Conservation (phyloP, 2,113 vertebrate species). For the Caranx melampygus region DNA sequence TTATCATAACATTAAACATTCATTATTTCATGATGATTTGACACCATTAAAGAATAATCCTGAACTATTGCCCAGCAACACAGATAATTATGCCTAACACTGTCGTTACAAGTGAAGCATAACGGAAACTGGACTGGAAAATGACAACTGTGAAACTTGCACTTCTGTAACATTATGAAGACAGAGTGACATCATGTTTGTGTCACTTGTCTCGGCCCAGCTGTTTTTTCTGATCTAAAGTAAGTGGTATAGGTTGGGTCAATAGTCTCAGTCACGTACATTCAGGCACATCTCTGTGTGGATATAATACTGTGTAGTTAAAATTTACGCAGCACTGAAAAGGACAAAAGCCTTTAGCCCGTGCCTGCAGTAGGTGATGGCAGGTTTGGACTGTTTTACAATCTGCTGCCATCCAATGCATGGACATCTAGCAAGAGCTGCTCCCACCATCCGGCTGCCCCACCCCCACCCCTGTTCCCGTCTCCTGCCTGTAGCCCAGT, state of each 20-base stretch:
- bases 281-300: constrained; percentile 4
- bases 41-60: constrained; percentile 16
- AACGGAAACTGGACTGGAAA: background rate
- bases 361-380: constrained; percentile 42
- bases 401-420: constrained; percentile 69
- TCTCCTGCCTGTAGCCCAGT: constrained; percentile 45
- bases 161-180: background rate
- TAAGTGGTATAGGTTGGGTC: background rate
- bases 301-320: constrained; percentile 2
- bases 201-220: background rate
- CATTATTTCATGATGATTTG: constrained; percentile 12
- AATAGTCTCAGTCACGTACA: background rate
- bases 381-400: constrained; percentile 52
- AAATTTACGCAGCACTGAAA: constrained; percentile 18
- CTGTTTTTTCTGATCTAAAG: constrained; percentile 4
- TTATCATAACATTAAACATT: background rate
- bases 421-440: constrained; percentile 73
- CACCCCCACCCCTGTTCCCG: constrained; percentile 54
- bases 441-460: constrained; percentile 49
- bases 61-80: constrained; percentile 16
- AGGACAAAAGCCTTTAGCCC: constrained; percentile 44
- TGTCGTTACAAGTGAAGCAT: background rate
- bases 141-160: background rate
- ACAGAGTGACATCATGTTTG: background rate
- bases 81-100: constrained; percentile 11